Base-by-base conservation (phyloP, 2,113 vertebrate genomes). In the Conger conger region DNA sequence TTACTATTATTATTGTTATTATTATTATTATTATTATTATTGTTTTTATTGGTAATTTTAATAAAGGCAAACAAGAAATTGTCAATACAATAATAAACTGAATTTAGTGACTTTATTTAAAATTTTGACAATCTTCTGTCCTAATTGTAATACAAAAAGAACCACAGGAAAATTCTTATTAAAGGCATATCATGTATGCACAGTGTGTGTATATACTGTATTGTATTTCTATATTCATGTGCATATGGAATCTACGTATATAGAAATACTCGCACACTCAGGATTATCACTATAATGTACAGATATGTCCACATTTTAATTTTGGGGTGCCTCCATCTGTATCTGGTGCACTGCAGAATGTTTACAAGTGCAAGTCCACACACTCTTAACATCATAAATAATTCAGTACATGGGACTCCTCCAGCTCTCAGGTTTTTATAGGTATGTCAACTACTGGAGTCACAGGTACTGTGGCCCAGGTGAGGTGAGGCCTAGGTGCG, bases 191-290 rank as follows among this genome's bases (percentile, higher is more conserved):
- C 73, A 76, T 83, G 42, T 63, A 63, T 23, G 23, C 57, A 63
- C 18, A 63, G 45, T 15, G 45, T 50, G 1, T 13, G 45, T 50
- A 50, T 50, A 50, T 50, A 13, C n/a, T n/a, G n/a, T n/a, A n/a
- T n/a, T n/a, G n/a, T n/a, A n/a, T n/a, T n/a, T n/a, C n/a, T n/a
- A n/a, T n/a, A n/a, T n/a, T n/a, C 45, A 83, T 36, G 18, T 23
- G 53, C 8, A 83, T 38, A 76, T 83, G 30, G 40, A 76, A 40
- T 42, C 76, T 33, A n/a, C n/a, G n/a, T n/a, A 45, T 50, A 82
- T 23, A 83, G 40, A 76, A 53, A 57, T 73, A 73, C n/a, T 73
- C 9, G 37, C 53, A 84, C 76, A 84, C 79, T 84, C 83, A 57
- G 45, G 53, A 76, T 78, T 73, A 84, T 33, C 68, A 37, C 9